Evolutionary conservation across 2,888 invertebrate genomes (phyloP), one percentile per base, ranked within the genome.

Genomic region (Ellobium chinense): DNA sequence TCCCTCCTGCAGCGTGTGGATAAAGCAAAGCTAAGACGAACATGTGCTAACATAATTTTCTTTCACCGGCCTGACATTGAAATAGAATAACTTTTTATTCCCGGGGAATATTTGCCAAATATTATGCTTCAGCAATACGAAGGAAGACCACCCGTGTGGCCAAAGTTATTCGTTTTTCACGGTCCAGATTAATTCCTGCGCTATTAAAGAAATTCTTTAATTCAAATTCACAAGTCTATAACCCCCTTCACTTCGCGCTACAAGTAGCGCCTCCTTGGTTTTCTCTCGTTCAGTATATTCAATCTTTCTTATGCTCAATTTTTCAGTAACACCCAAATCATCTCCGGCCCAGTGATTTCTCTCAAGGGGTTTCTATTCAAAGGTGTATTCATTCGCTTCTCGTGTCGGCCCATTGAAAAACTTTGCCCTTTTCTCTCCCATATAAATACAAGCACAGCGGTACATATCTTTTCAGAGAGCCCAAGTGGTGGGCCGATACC

Each of bases 91-190:
- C 34, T 27, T 58, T 60, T 58, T 72, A 60, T 72, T 60, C 36
- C 24, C 60, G 27, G 58, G 72, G 36, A 46, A 72, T 72, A 72
- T 72, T 72, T 72, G 72, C 72, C 72, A 72, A 72, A 72, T 72
- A 72, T 72, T 72, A 72, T 72, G 72, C n/a, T 56, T 60, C 58
- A 24, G 36, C 34, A 27, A 29, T 56, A 36, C 58, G 60, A 72
- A 60, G 37, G 36, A 12, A 72, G 72, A 72, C 72, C 72, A 72
- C 72, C 72, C 72, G 3, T 24, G 72, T 60, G 72, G 12, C 72
- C 56, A 34, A 46, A 46, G 54, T 72, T 60, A 60, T 72, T 72
- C 72, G 36, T 27, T 56, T 72, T 72, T 54, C 72, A 72, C 12
- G 72, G 58, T 72, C 58, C 34, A 72, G 58, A 58, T 72, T 72